Percentiles rank a stretch among this genome's conserved stretches.
These are phyloP conservation scores for Lutraria rhynchaena DNA, from an alignment of 1,140 invertebrate genomes.

Conservation along the genomic window DNA sequence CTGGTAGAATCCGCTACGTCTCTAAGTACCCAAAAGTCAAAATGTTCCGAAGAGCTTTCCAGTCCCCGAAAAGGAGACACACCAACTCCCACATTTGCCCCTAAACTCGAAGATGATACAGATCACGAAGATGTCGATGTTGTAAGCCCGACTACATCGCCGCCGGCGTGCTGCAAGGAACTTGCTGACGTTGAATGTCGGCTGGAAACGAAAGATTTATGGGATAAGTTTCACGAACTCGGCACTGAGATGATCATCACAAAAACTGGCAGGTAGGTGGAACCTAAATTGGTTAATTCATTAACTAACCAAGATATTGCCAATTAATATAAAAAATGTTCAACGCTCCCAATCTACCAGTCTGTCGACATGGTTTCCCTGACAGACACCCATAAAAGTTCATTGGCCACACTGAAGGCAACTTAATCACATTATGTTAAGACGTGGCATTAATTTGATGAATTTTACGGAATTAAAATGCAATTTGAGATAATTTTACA, in stretches of 20 bases:
- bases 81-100: constrained; percentile 4
- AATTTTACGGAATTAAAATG: too few relatives aligned
- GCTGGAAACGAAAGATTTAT: constrained; percentile 89
- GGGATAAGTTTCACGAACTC: constrained; percentile 99
- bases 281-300: too few relatives aligned
- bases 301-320: too few relatives aligned
- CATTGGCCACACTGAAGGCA: too few relatives aligned
- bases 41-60: constrained; percentile 29
- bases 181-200: constrained; percentile 77
- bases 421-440: too few relatives aligned
- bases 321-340: too few relatives aligned
- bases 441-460: too few relatives aligned
- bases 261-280: constrained; percentile 97
- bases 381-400: background rate
- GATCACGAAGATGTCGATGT: constrained; percentile 85
- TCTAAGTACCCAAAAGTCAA: constrained; percentile 28
- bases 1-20: constrained; percentile 62
- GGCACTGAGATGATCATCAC: constrained; percentile 99
- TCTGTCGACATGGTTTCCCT: too few relatives aligned
- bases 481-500: too few relatives aligned
- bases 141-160: constrained; percentile 59
- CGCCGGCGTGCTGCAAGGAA: constrained; percentile 69
- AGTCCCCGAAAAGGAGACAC: constrained; percentile 45
- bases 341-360: background rate
- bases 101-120: constrained; percentile 22